phyloP scores from a whole-genome alignment of 2,888 invertebrate genomes.

The Machimus atricapillus region DNA sequence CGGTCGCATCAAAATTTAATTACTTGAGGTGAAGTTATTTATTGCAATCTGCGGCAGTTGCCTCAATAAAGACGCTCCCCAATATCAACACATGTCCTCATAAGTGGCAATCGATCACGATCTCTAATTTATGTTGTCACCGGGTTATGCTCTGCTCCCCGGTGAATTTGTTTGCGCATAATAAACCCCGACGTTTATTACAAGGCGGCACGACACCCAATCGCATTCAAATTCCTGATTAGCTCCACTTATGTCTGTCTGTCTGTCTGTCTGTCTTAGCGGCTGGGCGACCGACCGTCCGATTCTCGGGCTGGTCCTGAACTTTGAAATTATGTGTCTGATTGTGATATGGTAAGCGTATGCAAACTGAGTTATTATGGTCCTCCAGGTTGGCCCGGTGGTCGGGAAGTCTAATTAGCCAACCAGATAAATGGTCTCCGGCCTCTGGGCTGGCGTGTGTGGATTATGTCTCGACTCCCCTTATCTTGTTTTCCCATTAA shows the following conservation, averaged over 20 bases:
- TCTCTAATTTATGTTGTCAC: slow-evolving; percentile 35
- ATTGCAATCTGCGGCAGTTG: background rate
- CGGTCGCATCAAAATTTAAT: slow-evolving; percentile 37
- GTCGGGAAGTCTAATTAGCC: background rate
- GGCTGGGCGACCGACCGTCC: background rate
- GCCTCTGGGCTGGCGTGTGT: background rate
- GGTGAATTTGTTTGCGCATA: background rate
- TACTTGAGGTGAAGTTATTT: slow-evolving; percentile 34
- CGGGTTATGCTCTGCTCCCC: background rate
- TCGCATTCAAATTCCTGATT: background rate
- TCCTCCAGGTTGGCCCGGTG: background rate
- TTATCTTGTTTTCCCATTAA: background rate
- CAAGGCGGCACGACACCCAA: background rate
- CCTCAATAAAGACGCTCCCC: background rate
- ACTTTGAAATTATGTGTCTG: background rate
- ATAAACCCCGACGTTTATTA: slow-evolving; percentile 5
- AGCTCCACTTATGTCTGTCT: background rate
- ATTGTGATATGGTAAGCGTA: background rate
- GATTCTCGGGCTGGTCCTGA: background rate
- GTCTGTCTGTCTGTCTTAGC: background rate
- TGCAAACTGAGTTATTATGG: background rate
- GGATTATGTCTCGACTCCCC: background rate
- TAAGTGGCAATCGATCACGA: slow-evolving; percentile 26
- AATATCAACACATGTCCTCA: slow-evolving; percentile 29
- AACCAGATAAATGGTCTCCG: background rate